Percentiles rank a stretch among this genome's conserved stretches.
Evolutionary conservation across 2,113 vertebrate species (phyloP).

Genomic region (Choloepus hoffmanni): DNA sequence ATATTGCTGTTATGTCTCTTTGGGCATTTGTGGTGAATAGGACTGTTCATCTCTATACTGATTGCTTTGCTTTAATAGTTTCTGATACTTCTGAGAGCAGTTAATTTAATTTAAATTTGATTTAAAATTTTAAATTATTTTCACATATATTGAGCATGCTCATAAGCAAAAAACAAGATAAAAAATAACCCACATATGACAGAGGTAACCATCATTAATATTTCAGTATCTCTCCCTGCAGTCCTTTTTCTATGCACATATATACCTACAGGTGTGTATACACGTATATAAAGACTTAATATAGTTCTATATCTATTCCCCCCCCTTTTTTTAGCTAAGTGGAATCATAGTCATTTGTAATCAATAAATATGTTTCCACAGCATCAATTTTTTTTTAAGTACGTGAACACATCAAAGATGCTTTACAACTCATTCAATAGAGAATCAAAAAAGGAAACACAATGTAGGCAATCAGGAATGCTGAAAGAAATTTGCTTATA

Average conservation of each 20-base stretch:
- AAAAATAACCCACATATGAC: background rate
- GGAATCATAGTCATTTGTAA: background rate
- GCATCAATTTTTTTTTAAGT: background rate
- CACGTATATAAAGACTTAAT: background rate
- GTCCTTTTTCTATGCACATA: background rate
- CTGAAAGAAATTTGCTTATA: background rate
- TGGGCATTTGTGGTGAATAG: background rate
- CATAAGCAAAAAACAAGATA: constrained; percentile 4
- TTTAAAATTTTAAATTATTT: background rate
- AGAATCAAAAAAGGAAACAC: background rate
- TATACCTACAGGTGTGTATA: background rate
- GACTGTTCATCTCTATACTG: background rate
- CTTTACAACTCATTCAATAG: background rate
- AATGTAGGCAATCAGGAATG: background rate
- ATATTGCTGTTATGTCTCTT: background rate
- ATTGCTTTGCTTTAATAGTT: background rate
- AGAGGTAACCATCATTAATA: background rate
- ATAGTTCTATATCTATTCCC: background rate
- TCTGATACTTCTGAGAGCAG: background rate
- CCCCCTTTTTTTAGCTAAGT: background rate
- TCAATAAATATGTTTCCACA: background rate
- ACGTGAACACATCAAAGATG: background rate
- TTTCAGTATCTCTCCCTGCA: background rate
- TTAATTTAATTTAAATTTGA: constrained; percentile 21
- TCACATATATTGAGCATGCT: background rate